Evolutionary conservation across 2,113 vertebrate species (phyloP).

Genomic region (Haemorhous mexicanus): DNA sequence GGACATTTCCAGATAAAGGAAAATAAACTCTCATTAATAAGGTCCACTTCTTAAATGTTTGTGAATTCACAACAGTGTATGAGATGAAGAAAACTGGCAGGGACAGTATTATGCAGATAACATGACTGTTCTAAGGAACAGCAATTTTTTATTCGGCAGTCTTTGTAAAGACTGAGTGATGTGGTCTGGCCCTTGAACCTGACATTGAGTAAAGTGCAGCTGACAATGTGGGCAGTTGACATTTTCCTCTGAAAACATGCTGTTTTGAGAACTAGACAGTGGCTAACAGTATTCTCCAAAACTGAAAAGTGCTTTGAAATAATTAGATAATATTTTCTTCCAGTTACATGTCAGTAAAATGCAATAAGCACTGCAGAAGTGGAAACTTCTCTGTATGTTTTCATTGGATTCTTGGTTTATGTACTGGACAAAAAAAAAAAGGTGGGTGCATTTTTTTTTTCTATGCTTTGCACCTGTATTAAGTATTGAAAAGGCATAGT

Average conservation of each 20-base stretch:
- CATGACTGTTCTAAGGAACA: neutral
- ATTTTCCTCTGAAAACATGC: neutral
- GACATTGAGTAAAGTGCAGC: neutral
- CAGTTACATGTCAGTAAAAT: neutral
- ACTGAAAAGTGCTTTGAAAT: neutral
- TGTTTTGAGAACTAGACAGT: neutral
- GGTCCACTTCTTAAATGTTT: neutral
- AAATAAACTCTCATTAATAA: conserved; percentile 42
- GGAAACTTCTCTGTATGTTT: neutral
- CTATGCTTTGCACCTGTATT: neutral
- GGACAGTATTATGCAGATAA: neutral
- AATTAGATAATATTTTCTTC: neutral
- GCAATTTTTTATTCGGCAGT: neutral
- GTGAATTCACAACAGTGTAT: neutral
- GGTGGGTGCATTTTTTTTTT: neutral
- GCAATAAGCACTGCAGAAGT: neutral
- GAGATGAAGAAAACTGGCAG: neutral
- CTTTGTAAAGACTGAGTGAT: neutral
- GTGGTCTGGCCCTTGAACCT: neutral
- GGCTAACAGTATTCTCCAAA: neutral
- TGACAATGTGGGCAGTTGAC: neutral
- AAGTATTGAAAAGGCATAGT: neutral
- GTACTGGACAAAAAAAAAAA: neutral
- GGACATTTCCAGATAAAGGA: neutral
- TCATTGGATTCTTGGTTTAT: neutral